These are phyloP conservation scores for Eulithis testata DNA, from an alignment of 2,888 invertebrate species.

Conservation along the genomic window DNA sequence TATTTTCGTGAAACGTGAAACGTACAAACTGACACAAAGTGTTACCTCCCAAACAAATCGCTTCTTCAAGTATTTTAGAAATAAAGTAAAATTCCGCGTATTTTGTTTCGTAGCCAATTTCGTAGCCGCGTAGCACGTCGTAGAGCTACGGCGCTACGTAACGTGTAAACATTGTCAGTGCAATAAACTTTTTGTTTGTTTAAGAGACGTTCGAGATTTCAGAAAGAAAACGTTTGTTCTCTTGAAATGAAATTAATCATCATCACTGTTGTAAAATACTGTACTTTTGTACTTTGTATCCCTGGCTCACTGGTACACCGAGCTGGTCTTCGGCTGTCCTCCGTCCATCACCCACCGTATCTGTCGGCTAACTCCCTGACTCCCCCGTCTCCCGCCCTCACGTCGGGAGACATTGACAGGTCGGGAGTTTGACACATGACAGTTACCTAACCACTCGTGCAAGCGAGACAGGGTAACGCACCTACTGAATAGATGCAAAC, in stretches of 20 bases:
- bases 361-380: too few relatives aligned
- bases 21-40: slow-evolving; percentile 24
- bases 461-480: too few relatives aligned
- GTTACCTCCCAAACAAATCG: slow-evolving; percentile 25
- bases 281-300: too few relatives aligned
- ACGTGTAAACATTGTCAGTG: slow-evolving; percentile 27
- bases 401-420: too few relatives aligned
- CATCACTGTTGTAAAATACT: not conserved
- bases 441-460: too few relatives aligned
- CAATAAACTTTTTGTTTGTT: slow-evolving; percentile 23
- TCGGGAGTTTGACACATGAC: too few relatives aligned
- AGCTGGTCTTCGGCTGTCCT: too few relatives aligned
- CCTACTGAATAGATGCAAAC: too few relatives aligned
- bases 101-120: slow-evolving; percentile 22
- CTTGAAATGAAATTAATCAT: not conserved
- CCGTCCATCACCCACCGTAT: too few relatives aligned
- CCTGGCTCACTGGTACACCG: too few relatives aligned
- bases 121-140: slow-evolving; percentile 26
- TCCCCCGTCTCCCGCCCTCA: too few relatives aligned
- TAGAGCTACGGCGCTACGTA: slow-evolving; percentile 33
- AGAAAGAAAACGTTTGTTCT: not conserved
- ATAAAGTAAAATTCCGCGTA: slow-evolving; percentile 28
- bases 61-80: slow-evolving; percentile 24
- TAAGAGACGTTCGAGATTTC: not conserved
- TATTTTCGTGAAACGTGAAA: slow-evolving; percentile 2